These are phyloP conservation scores for Agrypnus murinus DNA, from an alignment of 2,888 invertebrate species.

Conservation along the genomic window DNA sequence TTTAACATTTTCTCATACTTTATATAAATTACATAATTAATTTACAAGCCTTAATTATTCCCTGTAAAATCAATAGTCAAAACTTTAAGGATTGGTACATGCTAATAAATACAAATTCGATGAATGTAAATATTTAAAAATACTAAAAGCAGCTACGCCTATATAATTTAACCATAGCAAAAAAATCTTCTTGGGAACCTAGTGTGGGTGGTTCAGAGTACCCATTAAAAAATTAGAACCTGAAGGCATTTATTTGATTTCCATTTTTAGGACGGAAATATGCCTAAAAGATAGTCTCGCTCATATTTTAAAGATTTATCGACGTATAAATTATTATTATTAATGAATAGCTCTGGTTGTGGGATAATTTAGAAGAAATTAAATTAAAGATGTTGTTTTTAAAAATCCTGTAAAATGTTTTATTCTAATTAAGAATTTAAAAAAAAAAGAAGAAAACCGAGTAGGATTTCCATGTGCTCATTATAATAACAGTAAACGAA, in stretches of 20 bases:
- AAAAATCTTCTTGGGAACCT: constrained; percentile 6
- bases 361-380: constrained; percentile 20
- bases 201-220: not conserved
- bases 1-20: too few relatives aligned
- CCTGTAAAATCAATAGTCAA: too few relatives aligned
- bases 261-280: not conserved
- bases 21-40: too few relatives aligned
- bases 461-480: too few relatives aligned
- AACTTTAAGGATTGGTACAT: constrained; percentile 11
- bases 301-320: constrained; percentile 7
- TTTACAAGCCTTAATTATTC: too few relatives aligned
- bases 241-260: not conserved
- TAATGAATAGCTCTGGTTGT: constrained; percentile 6
- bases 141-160: constrained; percentile 8
- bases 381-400: not conserved
- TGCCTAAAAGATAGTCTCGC: not conserved
- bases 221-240: constrained; percentile 16
- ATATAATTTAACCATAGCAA: not conserved
- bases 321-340: not conserved
- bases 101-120: constrained; percentile 13
- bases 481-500: constrained; percentile 17
- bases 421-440: too few relatives aligned
- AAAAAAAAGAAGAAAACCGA: too few relatives aligned
- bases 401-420: too few relatives aligned
- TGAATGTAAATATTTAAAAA: constrained; percentile 14